phyloP scores from a whole-genome alignment of 2,797 vertebrate genomes.

The Acropternis orthonyx region DNA sequence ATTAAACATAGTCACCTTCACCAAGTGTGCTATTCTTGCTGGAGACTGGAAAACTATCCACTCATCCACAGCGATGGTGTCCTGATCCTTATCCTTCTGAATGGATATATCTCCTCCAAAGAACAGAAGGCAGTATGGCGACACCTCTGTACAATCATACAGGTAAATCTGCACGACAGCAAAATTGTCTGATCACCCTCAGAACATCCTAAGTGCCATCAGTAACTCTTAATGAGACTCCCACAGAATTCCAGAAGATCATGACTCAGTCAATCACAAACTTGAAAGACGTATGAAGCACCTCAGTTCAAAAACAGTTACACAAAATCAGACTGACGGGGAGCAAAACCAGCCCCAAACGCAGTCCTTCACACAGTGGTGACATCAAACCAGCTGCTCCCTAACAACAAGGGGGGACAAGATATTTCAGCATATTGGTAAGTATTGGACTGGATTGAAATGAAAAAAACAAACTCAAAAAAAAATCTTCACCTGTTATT shows the following conservation, averaged over 20 bases:
- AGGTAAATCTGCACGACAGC: conserved; percentile 88
- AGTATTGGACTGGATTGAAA: not conserved
- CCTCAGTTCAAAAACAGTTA: not conserved
- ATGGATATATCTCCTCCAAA: conserved; percentile 97
- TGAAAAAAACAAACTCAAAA: not conserved
- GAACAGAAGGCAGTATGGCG: conserved; percentile 94
- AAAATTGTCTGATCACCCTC: not conserved
- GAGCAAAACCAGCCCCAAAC: not conserved
- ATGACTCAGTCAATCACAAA: not conserved
- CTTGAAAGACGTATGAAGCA: not conserved
- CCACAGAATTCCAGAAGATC: not conserved
- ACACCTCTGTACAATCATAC: conserved; percentile 97
- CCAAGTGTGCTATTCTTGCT: conserved; percentile 91
- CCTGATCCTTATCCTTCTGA: conserved; percentile 91
- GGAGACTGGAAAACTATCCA: conserved; percentile 98
- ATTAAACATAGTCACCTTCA: conserved; percentile 82
- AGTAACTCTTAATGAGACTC: not conserved
- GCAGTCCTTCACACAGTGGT: not conserved
- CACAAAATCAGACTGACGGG: not conserved
- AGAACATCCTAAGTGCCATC: not conserved
- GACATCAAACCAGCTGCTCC: not conserved
- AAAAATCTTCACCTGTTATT: not conserved
- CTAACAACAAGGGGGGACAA: not conserved
- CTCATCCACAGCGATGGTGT: conserved; percentile 93
- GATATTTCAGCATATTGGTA: not conserved